A percentile compares a stretch with the other conserved stretches of the same genome.
Conservation (phyloP, 2,797 vertebrate species). For the Rallus crepitans region DNA sequence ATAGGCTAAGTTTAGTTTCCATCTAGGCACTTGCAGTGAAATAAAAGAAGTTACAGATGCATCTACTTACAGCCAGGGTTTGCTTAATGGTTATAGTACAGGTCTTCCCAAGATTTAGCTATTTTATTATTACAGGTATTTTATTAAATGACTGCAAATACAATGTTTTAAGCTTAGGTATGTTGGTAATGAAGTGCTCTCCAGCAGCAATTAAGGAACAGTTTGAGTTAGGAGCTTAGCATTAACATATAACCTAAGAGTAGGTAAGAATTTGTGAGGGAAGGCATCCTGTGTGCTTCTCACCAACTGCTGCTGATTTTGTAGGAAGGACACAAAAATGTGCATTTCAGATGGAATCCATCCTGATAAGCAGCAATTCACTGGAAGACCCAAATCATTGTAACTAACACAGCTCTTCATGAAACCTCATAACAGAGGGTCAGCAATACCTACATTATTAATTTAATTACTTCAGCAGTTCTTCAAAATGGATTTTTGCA, state of each 20-base stretch:
- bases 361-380: background rate
- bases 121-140: background rate
- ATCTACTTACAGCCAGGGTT: background rate
- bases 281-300: background rate
- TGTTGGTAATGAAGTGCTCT: background rate
- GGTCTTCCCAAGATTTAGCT: background rate
- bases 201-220: background rate
- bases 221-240: background rate
- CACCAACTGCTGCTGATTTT: background rate
- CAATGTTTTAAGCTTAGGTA: background rate
- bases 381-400: background rate
- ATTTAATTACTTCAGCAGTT: background rate
- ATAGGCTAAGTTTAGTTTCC: background rate
- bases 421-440: background rate
- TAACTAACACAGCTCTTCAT: background rate
- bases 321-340: background rate
- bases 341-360: background rate
- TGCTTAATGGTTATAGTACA: background rate
- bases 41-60: background rate
- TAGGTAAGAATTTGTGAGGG: background rate
- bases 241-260: background rate
- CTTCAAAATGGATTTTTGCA: background rate
- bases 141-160: background rate
- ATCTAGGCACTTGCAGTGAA: background rate
- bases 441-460: background rate